A percentile compares a stretch with the other conserved stretches of the same genome.
These are phyloP conservation scores for Oceanites oceanicus DNA, from an alignment of 2,113 vertebrate species.

Conservation along the genomic window DNA sequence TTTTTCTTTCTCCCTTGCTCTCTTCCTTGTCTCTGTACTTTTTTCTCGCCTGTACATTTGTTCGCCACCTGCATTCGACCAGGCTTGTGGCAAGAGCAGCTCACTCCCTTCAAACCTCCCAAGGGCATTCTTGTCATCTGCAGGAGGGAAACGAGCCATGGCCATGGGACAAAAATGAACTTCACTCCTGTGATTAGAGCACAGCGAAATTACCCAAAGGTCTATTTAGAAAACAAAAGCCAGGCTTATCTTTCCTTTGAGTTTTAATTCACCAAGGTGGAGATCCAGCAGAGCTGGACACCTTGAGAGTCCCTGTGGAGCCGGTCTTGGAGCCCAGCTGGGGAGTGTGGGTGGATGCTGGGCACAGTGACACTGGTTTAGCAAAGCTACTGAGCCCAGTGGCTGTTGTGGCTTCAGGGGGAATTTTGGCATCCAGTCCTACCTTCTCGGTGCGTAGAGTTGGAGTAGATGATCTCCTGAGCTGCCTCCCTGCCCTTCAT, in stretches of 20 bases:
- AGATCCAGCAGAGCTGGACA: neutral
- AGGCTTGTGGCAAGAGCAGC: neutral
- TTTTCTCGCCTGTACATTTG: neutral
- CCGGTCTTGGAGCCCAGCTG: rapidly evolving
- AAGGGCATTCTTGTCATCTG: rapidly evolving
- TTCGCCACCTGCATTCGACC: neutral
- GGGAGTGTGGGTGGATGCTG: neutral
- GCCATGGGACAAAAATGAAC: neutral
- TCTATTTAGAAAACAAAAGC: neutral
- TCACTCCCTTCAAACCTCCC: neutral
- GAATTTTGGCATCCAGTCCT: neutral
- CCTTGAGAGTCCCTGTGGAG: neutral
- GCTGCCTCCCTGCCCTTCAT: neutral
- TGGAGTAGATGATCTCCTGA: neutral
- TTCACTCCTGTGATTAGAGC: neutral
- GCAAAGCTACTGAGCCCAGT: neutral
- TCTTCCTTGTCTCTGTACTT: neutral
- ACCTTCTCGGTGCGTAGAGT: too few relatives aligned
- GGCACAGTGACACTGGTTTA: neutral
- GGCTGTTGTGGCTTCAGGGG: neutral
- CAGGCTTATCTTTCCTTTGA: neutral
- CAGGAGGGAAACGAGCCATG: rapidly evolving
- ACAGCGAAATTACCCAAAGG: neutral
- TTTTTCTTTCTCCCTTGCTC: neutral
- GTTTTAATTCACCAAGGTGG: neutral